Percentiles rank a stretch among this genome's conserved stretches.
phyloP scores from a whole-genome alignment of 2,113 vertebrate species.

The Poeciliopsis retropinna region DNA sequence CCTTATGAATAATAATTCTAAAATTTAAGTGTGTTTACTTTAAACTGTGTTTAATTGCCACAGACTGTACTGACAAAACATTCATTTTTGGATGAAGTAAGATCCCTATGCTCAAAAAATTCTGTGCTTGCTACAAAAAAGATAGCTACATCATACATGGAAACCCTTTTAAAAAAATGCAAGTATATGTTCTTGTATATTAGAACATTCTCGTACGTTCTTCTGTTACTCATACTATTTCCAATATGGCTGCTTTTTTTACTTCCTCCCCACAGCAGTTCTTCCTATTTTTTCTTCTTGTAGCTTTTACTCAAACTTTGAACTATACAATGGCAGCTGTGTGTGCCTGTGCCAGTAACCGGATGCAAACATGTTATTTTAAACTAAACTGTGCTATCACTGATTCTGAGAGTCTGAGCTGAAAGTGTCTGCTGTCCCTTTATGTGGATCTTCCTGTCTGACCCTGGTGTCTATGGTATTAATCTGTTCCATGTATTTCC shows the following conservation, averaged over 20 bases:
- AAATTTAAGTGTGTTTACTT: constrained; percentile 53
- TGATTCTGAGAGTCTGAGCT: not conserved
- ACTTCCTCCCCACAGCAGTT: constrained; percentile 40
- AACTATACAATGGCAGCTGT: constrained; percentile 55
- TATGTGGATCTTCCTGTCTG: constrained; percentile 5
- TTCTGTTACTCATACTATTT: constrained; percentile 31
- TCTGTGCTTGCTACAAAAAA: not conserved
- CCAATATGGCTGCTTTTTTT: constrained; percentile 44
- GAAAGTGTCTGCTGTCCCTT: constrained; percentile 8
- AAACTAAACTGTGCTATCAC: constrained; percentile 35
- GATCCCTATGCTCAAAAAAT: not conserved
- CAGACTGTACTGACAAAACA: not conserved
- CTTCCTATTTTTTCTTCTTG: constrained; percentile 36
- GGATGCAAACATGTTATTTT: constrained; percentile 31
- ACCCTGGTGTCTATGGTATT: constrained; percentile 1
- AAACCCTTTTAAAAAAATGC: constrained; percentile 19
- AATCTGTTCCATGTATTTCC: too few relatives aligned
- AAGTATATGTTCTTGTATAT: constrained; percentile 14
- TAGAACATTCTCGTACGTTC: not conserved
- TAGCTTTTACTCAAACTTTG: constrained; percentile 39
- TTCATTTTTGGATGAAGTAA: not conserved
- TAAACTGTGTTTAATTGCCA: not conserved
- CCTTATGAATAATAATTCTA: constrained; percentile 71
- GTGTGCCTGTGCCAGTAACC: constrained; percentile 35
- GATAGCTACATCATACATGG: not conserved